Conservation (phyloP, 2,888 invertebrate species). For the Tinea pellionella region DNA sequence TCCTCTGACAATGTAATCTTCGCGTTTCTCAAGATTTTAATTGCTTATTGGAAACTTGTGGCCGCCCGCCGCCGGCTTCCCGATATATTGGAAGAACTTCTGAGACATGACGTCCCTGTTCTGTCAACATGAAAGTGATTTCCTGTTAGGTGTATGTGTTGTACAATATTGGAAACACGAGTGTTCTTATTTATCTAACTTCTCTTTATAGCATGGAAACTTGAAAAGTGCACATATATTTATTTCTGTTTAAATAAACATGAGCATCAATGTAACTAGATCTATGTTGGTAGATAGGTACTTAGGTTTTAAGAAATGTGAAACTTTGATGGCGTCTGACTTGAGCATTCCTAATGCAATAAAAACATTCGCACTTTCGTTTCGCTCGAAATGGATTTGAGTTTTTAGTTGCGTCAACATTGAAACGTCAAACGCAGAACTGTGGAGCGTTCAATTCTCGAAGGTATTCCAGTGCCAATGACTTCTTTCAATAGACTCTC, state of each 20-base stretch:
- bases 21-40: constrained; percentile 59
- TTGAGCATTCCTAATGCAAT: constrained; percentile 1
- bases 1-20: constrained; percentile 50
- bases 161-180: neutral
- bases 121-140: constrained; percentile 14
- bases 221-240: too few relatives aligned
- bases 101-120: constrained; percentile 31
- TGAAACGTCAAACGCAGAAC: constrained; percentile 1
- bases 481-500: constrained; percentile 57
- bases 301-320: neutral
- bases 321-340: neutral
- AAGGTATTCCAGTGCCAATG: constrained; percentile 35
- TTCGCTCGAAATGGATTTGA: constrained; percentile 4
- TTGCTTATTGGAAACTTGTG: constrained; percentile 69
- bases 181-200: neutral
- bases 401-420: constrained; percentile 8
- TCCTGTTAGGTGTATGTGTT: constrained; percentile 10
- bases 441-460: neutral
- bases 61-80: constrained; percentile 62
- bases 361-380: constrained; percentile 5
- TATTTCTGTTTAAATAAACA: too few relatives aligned
- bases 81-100: constrained; percentile 54
- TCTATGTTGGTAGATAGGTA: neutral
- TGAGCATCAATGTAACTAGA: too few relatives aligned
- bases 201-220: neutral